Base-by-base conservation (phyloP, 2,888 invertebrate species). In the Formica aserva region DNA sequence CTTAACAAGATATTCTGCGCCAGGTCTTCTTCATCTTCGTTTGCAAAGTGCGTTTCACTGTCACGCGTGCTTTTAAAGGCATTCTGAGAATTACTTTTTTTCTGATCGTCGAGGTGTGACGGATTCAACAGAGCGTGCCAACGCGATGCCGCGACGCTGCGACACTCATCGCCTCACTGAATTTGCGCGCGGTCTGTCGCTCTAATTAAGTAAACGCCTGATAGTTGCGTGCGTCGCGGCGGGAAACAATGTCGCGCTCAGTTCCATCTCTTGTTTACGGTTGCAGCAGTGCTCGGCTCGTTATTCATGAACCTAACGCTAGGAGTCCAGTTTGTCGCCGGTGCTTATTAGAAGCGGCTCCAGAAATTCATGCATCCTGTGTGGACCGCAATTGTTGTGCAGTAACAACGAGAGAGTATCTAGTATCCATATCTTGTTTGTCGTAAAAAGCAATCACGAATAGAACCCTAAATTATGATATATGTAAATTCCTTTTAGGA, bases 181-280 rank as follows among this genome's bases (percentile, higher is more conserved):
- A 32, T 71, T 78, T 35, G 57, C 72, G 45, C 18, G 18, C 77
- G 18, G 41, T 60, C 32, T 60, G 72, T 45, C 32, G 57, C 90
- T 92, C 91, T 92, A 92, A 92, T 92, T 92, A 91, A 92, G 92
- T 92, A 92, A 92, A 92, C 91, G 91, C 91, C 91, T 92, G 86
- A 87, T 83, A 92, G 91, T 89, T 82, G 78, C 85, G 65, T 48
- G 48, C 83, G 83, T 80, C 82, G 85, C 86, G 85, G 83, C 76
- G 86, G 89, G 80, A 85, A 83, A 88, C 90, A 92, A 90, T 92
- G 91, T 91, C 74, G 89, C 76, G 82, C 90, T 32, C 32, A 88
- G 91, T 91, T 91, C 89, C 89, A 88, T 60, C 41, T 60, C 71
- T 60, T 57, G 78, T 78, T 71, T 45, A 66, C 45, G 69, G 11